phyloP scores from a whole-genome alignment of 2,888 invertebrate genomes.

The Seira sanloemensis region DNA sequence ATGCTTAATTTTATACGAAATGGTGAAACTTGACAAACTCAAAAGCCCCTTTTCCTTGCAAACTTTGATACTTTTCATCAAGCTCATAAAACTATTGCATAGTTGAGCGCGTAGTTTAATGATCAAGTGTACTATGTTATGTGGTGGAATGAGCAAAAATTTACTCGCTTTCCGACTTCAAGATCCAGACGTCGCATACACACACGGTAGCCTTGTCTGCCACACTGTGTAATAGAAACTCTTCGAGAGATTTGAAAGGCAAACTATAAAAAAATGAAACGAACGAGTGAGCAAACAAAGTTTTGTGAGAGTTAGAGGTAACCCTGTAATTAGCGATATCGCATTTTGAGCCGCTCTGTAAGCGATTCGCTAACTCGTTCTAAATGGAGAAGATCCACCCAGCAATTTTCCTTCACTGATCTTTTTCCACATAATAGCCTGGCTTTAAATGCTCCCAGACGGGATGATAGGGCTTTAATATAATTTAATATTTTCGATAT shows the following conservation, averaged over 20 bases:
- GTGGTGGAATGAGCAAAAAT: too few species aligned
- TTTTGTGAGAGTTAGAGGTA: conserved; percentile 43
- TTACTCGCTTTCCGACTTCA: too few species aligned
- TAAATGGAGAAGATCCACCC: conserved; percentile 1
- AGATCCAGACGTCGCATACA: background rate
- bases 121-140: too few species aligned
- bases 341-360: conserved; percentile 43
- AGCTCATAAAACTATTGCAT: background rate
- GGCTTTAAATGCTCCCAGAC: too few species aligned
- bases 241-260: conserved; percentile 2
- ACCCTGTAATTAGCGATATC: conserved; percentile 63
- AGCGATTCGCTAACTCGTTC: conserved; percentile 1
- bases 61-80: background rate
- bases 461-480: too few species aligned
- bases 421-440: too few species aligned
- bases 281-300: conserved; percentile 66
- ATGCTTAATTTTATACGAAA: too few species aligned
- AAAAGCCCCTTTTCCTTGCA: background rate
- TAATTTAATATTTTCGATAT: too few species aligned
- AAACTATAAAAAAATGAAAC: conserved; percentile 29
- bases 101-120: background rate
- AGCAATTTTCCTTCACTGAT: too few species aligned
- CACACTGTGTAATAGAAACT: background rate
- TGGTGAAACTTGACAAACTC: background rate
- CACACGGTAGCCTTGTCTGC: background rate